Conservation (phyloP, 2,888 invertebrate genomes). For the Sisyra nigra region DNA sequence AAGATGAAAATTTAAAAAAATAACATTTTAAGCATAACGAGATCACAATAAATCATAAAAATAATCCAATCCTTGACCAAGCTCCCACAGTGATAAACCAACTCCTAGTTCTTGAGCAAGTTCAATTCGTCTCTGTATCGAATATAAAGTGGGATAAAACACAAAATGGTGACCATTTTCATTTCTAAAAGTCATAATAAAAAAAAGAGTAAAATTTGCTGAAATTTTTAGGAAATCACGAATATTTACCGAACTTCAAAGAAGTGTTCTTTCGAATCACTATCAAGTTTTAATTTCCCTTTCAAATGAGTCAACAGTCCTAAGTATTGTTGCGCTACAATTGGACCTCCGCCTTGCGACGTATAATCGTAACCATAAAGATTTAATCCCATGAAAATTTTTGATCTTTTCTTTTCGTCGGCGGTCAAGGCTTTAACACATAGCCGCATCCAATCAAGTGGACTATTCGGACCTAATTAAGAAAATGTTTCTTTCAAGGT, state of each 20-base stretch:
- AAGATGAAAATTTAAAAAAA: no score
- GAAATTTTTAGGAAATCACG: slow-evolving; percentile 4
- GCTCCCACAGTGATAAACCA: slow-evolving; percentile 86
- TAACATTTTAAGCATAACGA: slow-evolving; percentile 1
- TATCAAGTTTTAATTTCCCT: slow-evolving; percentile 62
- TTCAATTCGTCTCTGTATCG: slow-evolving; percentile 64
- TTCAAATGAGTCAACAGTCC: slow-evolving; percentile 57
- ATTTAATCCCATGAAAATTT: slow-evolving; percentile 79
- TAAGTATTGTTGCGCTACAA: slow-evolving; percentile 64
- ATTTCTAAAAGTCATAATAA: slow-evolving; percentile 33
- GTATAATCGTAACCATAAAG: slow-evolving; percentile 88
- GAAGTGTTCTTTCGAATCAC: slow-evolving; percentile 66
- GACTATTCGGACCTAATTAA: slow-evolving; percentile 69
- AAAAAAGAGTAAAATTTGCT: slow-evolving; percentile 3
- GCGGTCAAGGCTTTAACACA: slow-evolving; percentile 63
- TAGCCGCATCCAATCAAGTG: slow-evolving; percentile 62
- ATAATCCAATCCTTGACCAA: slow-evolving; percentile 91
- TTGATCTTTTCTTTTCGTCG: slow-evolving; percentile 41
- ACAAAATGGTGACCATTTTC: slow-evolving; percentile 55
- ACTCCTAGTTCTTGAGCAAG: slow-evolving; percentile 64
- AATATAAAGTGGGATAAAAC: slow-evolving; percentile 80
- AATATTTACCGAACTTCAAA: slow-evolving; percentile 63
- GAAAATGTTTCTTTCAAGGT: background rate
- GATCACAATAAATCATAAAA: slow-evolving; percentile 75
- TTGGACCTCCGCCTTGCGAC: slow-evolving; percentile 64